Evolutionary conservation across 2,113 vertebrate species (phyloP), one percentile per base, ranked within the genome.

Genomic region (Ciconia maguari): DNA sequence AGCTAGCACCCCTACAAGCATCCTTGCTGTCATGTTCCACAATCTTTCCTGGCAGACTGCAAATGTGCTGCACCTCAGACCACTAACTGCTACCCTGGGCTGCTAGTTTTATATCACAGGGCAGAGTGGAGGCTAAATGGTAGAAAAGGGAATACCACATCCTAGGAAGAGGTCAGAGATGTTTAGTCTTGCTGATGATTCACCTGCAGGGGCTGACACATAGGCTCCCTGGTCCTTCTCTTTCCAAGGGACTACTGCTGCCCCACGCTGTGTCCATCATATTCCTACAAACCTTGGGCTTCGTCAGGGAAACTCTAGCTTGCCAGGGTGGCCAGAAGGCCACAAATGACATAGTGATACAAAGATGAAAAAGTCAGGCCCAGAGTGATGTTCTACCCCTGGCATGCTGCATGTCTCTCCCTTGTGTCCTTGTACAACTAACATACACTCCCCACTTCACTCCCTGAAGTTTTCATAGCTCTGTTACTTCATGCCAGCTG

Each of bases 331-430:
- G 16, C 19, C 48, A 38, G 19, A 54, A 60, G 24, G 34, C 20
- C 52, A 42, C 38, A 75, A 48, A 41, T 41, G 16, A 15, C 10
- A 8, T 70, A 42, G 12, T 42, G 16, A 62, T 41, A 3, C 25
- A 83, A 55, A 84, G 57, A 62, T n/a, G 55, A 57, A 32, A 4
- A 48, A 54, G 13, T n/a, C 13, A 36, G 48, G 20, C 13, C 34
- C 16, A 78, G 25, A 62, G 15, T 1, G 1, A 32, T 29, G 16
- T 29, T n/a, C 11, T 36, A n/a, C 25, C 6, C 8, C 9, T 1
- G 2, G 8, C 18, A 38, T 7, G 15, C 19, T 41, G 15, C 3
- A 1, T 62, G 16, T 9, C 4, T 46, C 19, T 83, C 34, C 34
- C 4, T 52, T 27, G 27, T 88, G 48, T 46, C 29, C 21, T 48